phyloP scores from a whole-genome alignment of 1,140 invertebrate species.

The Scaptodrosophila lebanonensis region DNA sequence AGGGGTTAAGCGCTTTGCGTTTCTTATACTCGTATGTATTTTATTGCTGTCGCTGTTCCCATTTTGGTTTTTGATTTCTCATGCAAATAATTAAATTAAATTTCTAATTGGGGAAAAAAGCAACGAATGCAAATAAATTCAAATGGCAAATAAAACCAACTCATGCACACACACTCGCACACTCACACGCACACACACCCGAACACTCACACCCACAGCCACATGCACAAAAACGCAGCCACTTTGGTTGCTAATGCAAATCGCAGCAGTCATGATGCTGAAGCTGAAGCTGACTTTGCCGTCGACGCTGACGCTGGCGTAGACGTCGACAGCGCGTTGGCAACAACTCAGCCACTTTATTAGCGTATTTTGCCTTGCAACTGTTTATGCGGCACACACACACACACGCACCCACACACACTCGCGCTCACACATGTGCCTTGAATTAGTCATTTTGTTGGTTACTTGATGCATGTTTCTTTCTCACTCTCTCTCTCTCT shows the following conservation, averaged over 20 bases:
- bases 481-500: too few relatives aligned
- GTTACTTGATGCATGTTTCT: conserved; percentile 64
- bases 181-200: conserved; percentile 2
- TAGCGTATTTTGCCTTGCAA: conserved; percentile 73
- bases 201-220: conserved; percentile 15
- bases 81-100: conserved; percentile 73
- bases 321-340: conserved; percentile 16
- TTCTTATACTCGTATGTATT: too few relatives aligned
- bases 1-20: neutral
- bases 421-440: conserved; percentile 22
- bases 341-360: conserved; percentile 69
- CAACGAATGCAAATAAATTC: conserved; percentile 31
- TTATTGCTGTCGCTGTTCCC: neutral
- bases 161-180: conserved; percentile 1
- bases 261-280: conserved; percentile 32
- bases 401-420: conserved; percentile 27
- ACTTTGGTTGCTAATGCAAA: conserved; percentile 72
- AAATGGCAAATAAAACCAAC: conserved; percentile 6
- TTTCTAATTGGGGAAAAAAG: conserved; percentile 68
- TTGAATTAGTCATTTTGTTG: conserved; percentile 73
- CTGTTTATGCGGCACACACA: conserved; percentile 64
- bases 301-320: conserved; percentile 9
- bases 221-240: conserved; percentile 58
- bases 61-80: conserved; percentile 57
- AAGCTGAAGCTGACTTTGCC: conserved; percentile 8